Conservation (phyloP, 2,888 invertebrate species). For the Pseudococcus jackbeardsleyi region DNA sequence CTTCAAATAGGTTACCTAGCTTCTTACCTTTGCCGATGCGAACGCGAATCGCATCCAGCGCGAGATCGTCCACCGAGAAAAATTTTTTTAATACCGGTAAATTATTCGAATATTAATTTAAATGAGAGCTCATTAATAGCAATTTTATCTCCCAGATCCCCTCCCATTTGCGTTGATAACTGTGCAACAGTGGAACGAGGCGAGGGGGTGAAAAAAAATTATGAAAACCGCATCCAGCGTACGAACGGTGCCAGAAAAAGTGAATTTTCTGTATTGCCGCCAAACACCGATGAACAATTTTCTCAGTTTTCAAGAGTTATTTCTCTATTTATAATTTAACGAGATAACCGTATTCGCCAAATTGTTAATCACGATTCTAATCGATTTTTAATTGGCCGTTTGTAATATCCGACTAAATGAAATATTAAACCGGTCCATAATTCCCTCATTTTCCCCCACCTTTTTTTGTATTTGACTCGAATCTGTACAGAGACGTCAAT, state of each 20-base stretch:
- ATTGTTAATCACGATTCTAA: conserved; percentile 63
- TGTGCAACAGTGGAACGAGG: background rate
- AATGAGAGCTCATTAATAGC: conserved; percentile 56
- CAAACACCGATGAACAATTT: conserved; percentile 58
- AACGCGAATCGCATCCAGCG: background rate
- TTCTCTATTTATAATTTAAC: conserved; percentile 59
- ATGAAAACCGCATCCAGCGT: conserved; percentile 28
- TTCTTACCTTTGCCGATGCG: conserved; percentile 51
- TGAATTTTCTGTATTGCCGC: conserved; percentile 61
- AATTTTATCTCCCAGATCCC: background rate
- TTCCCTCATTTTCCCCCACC: too few relatives aligned
- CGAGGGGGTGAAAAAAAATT: background rate
- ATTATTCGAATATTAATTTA: conserved; percentile 61
- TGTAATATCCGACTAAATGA: background rate
- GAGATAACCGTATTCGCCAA: conserved; percentile 51
- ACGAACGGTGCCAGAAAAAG: conserved; percentile 59
- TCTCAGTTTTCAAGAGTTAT: conserved; percentile 54
- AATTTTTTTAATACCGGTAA: conserved; percentile 46
- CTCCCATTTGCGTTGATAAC: background rate
- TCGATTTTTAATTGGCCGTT: conserved; percentile 62
- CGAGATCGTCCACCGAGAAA: background rate
- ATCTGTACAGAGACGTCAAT: too few relatives aligned
- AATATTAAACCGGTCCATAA: background rate
- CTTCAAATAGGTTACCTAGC: conserved; percentile 64
- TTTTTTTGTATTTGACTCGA: too few relatives aligned